phyloP scores from a whole-genome alignment of 2,113 vertebrate species.

The Perccottus glenii region DNA sequence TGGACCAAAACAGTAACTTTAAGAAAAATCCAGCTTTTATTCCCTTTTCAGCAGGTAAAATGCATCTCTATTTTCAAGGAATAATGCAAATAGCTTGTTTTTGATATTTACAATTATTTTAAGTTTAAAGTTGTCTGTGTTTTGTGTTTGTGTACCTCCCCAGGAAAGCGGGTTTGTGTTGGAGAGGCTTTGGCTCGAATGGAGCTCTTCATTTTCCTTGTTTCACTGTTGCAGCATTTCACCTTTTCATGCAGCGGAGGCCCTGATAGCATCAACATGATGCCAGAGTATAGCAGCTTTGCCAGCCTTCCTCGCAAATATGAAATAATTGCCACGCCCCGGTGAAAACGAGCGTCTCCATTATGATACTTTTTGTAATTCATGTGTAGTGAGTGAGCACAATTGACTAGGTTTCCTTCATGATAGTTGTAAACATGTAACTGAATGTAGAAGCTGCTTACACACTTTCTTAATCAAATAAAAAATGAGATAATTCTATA shows the following conservation, averaged over 20 bases:
- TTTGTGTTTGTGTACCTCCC: background rate
- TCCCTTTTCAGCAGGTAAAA: slow-evolving; percentile 15
- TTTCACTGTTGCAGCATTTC: slow-evolving; percentile 76
- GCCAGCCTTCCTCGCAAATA: slow-evolving; percentile 55
- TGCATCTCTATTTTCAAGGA: slow-evolving; percentile 6
- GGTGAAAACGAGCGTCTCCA: slow-evolving; percentile 34
- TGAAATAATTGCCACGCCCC: slow-evolving; percentile 67
- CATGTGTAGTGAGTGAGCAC: too few relatives aligned
- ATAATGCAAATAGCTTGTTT: background rate
- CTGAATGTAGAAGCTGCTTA: background rate
- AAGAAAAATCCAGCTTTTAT: slow-evolving; percentile 15
- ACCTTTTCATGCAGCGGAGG: slow-evolving; percentile 65
- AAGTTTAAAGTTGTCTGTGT: too few relatives aligned
- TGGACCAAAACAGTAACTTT: slow-evolving; percentile 13
- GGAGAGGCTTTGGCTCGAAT: slow-evolving; percentile 80
- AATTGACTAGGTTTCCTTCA: background rate
- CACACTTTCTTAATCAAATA: background rate
- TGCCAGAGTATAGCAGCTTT: slow-evolving; percentile 72
- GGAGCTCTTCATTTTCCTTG: slow-evolving; percentile 81
- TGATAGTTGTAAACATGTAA: background rate
- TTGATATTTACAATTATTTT: background rate
- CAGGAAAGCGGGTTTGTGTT: slow-evolving; percentile 78
- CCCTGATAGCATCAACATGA: slow-evolving; percentile 62
- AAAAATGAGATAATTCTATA: background rate
- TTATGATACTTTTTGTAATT: too few relatives aligned